Evolutionary conservation across 2,888 invertebrate species (phyloP), one percentile per base, ranked within the genome.

Genomic region (Doris montereyensis): DNA sequence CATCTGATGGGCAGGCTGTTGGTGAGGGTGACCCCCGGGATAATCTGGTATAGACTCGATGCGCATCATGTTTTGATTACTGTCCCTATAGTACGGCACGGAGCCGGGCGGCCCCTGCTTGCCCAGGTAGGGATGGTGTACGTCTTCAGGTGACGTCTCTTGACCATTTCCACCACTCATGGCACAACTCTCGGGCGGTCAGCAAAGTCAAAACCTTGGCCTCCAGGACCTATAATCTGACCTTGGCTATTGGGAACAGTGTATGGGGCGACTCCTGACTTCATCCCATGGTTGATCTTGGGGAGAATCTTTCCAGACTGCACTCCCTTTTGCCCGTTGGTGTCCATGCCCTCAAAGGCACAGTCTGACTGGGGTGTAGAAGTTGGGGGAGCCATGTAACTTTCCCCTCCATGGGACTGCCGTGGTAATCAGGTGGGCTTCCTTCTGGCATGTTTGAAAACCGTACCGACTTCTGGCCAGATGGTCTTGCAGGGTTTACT

Each of bases 221-320:
- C 73, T 10, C 17, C 21, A 4, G 76, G 68, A 17, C 72, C 78
- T n/a, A 74, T 68, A 24, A 76, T 65, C 68, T 41, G 60, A 26
- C 34, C 79, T 41, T 76, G 76, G 67, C 71, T 86, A 77, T 84
- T 86, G 24, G 88, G 88, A 62, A 88, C 87, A 71, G 86, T 88
- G 81, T 89, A 89, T 0, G 89, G 89, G 5, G 88, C 89, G 5
- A 87, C 85, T 62, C 87, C 88, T 17, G 87, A 84, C 81, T 88
- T 88, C 81, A 86, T 85, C 76, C 84, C 85, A 68, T 85, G 86
- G 4, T 84, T 85, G 21, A 85, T 76, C 13, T 87, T 80, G 17
- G 88, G 87, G 82, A 88, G 83, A 70, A 88, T 88, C 79, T 88
- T 88, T 4, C 71, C 72, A 10, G 87, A 87, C 80, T 86, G 86